Evolutionary conservation across 2,113 vertebrate species (phyloP), one percentile per base, ranked within the genome.

Genomic region (Lichenostomus cassidix): DNA sequence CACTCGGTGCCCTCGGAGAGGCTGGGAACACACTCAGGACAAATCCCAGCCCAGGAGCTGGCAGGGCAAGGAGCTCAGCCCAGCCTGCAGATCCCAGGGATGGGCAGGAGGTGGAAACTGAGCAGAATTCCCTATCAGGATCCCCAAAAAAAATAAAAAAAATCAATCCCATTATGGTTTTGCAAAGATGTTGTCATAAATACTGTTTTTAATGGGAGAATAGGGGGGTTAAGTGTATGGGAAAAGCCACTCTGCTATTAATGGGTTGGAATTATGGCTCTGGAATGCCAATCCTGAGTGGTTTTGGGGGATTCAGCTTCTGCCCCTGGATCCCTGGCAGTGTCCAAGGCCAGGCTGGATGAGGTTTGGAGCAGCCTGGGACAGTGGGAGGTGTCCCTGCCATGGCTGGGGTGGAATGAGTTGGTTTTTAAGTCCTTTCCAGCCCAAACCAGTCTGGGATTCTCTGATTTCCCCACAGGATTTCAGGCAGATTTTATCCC

Each of bases 221-320:
- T 0, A 3, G 41, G 7, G 31, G 50, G 16, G 31, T 21, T 47
- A 4, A 0, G 3, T 2, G 2, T 0, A 3, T 2, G 12, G 58
- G 11, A 47, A 76, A 60, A 19, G 42, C 39, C 35, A 5, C 56
- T 12, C 74, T 22, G 50, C 31, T 78, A 16, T 6, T 7, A 12
- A 5, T 7, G 35, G 27, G 15, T 46, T 12, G 37, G 70, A 79
- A 75, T 67, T 8, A 7, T 25, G 13, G 11, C 24, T 60, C 31
- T 18, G 4, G 2, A 35, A 53, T 8, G 10, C 27, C 35, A 37
- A 15, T 15, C 35, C 35, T 2, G 2, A 25, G 28, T 1, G 14
- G 21, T 28, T 23, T 49, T 0, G 1, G 6, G 22, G 17, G 5
- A 63, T n/a, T 58, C 62, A 67, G 37, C 41, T 46, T 22, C 59